Evolutionary conservation across 2,888 invertebrate species (phyloP).

Genomic region (Morinoia aosen): DNA sequence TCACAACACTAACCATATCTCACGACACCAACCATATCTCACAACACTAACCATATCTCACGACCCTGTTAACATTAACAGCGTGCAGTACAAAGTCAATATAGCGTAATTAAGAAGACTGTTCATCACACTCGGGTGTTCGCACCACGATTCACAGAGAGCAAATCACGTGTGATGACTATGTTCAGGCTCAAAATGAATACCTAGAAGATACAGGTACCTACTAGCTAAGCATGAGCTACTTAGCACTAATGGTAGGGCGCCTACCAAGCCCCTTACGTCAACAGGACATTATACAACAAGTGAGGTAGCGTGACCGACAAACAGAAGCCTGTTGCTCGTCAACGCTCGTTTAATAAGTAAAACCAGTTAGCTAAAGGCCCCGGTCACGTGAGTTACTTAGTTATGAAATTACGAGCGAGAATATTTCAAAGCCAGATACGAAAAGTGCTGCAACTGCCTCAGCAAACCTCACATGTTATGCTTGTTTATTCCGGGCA

Average conservation of each 20-base stretch:
- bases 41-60: no score
- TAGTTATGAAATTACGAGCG: neutral
- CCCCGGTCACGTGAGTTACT: neutral
- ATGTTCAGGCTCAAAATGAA: neutral
- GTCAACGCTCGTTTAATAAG: neutral
- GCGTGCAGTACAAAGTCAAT: neutral
- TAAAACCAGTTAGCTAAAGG: slow-evolving; percentile 9
- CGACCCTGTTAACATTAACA: no score
- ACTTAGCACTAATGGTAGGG: neutral
- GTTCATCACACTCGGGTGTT: no score
- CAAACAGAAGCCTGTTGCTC: neutral
- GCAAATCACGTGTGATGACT: neutral
- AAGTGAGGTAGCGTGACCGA: neutral
- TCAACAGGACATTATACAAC: neutral
- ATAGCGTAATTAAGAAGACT: neutral
- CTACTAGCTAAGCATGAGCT: neutral
- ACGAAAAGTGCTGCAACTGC: neutral
- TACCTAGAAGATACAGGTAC: neutral
- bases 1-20: no score
- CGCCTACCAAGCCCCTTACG: neutral
- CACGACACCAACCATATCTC: no score
- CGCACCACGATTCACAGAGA: neutral
- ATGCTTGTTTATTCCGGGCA: neutral
- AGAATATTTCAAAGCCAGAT: neutral
- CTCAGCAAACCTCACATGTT: no score